Conservation (phyloP, 2,797 vertebrate genomes). For the Miichthys miiuy region DNA sequence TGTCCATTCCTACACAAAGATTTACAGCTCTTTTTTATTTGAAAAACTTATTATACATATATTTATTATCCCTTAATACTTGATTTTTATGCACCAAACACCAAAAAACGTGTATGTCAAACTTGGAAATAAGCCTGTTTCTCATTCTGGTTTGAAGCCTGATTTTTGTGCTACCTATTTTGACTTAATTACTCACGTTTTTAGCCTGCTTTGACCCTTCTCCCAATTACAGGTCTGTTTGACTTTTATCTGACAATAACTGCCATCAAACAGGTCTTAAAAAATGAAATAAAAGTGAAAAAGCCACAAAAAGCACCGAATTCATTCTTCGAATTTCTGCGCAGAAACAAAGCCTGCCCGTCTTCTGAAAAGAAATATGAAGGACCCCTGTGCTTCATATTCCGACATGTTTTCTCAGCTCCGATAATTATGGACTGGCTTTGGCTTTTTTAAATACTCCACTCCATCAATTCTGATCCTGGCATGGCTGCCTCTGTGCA, state of each 20-base stretch:
- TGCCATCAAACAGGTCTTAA: neutral
- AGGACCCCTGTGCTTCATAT: neutral
- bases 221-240: neutral
- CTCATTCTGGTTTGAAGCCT: conserved; percentile 12
- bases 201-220: neutral
- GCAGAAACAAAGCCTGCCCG: neutral
- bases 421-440: conserved; percentile 5
- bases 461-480: conserved; percentile 3
- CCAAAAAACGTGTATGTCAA: too few species aligned
- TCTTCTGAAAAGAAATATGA: neutral
- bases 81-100: too few species aligned
- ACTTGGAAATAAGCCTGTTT: too few species aligned
- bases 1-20: too few species aligned
- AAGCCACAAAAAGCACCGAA: neutral
- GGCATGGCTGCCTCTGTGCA: neutral
- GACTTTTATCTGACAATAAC: conserved; percentile 13
- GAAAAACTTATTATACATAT: too few species aligned
- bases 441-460: conserved; percentile 12
- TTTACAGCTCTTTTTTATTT: too few species aligned
- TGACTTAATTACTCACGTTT: conserved; percentile 14
- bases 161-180: conserved; percentile 2
- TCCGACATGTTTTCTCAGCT: accelerated
- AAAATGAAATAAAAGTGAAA: neutral
- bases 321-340: neutral
- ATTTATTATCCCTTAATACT: too few species aligned